Conservation (phyloP, 2,113 vertebrate species). For the Acrocephalus arundinaceus region DNA sequence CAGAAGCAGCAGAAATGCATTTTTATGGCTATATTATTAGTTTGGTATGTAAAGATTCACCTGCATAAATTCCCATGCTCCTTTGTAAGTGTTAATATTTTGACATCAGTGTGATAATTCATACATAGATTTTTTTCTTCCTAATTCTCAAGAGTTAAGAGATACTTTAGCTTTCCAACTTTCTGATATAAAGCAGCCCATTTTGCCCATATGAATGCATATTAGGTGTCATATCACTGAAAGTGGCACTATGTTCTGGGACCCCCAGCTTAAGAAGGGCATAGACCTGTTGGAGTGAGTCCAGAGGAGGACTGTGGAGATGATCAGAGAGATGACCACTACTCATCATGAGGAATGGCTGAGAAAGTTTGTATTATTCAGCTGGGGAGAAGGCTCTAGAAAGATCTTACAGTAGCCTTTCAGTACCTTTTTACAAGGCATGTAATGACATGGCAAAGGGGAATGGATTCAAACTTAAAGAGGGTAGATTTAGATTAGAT, state of each 20-base stretch:
- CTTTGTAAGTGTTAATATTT: neutral
- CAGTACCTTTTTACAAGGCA: neutral
- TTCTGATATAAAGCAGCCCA: neutral
- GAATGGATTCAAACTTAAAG: neutral
- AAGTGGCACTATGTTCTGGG: neutral
- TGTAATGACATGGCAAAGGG: neutral
- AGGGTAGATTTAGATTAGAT: neutral
- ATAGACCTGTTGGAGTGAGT: neutral
- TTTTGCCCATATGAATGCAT: neutral
- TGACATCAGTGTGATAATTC: neutral
- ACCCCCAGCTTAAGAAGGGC: neutral
- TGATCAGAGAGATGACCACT: neutral
- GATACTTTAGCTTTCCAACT: neutral
- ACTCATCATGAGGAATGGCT: neutral
- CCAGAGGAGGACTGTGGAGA: accelerated
- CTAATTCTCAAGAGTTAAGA: neutral
- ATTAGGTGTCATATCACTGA: neutral
- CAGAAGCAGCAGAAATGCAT: slow-evolving; percentile 28
- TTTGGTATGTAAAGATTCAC: slow-evolving; percentile 43
- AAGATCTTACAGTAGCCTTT: neutral
- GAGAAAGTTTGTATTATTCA: neutral
- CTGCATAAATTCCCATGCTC: neutral
- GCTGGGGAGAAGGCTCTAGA: neutral
- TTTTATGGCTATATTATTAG: slow-evolving; percentile 12
- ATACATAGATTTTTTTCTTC: neutral